Evolutionary conservation across 2,113 vertebrate species (phyloP), one percentile per base, ranked within the genome.

Genomic region (Diphyllodes magnificus): DNA sequence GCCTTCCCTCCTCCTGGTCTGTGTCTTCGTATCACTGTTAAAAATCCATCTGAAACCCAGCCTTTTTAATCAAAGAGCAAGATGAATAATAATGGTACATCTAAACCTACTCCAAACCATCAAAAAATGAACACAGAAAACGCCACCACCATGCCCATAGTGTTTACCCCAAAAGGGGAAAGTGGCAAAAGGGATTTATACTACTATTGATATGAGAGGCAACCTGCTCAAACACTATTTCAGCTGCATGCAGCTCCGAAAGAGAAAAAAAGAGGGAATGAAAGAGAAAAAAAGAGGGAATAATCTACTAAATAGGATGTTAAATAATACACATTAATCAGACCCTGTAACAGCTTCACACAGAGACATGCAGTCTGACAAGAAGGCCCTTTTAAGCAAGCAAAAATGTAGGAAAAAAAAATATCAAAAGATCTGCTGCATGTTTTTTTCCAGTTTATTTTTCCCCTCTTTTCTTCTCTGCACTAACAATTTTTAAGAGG

Each of bases 361-460:
- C 6, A 83, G 70, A 79, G 39, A 82, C 31, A 11, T 7, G 30
- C 2, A 69, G 57, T 49, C 50, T 93, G 68, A 95, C 59, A 88
- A 86, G 59, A 86, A 13, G 33, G 39, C 7, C 45, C 54, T 63
- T 83, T 66, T 31, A 92, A 40, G 42, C n/a, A 86, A 86, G 56
- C 11, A 80, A 92, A 92, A 90, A 13, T 5, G 21, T 31, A 12
- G 37, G 7, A 8, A n/a, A 66, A 53, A 53, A 49, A 69, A 35
- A 50, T 1, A 51, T 33, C 37, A 68, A 83, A 94, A 93, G 14
- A 86, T 44, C 59, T n/a, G 24, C 42, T 72, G 44, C 13, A 9
- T 88, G 50, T 40, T 80, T 95, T 95, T 94, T 92, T 61, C 82
- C 60, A 83, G 56, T 85, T 92, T 91, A 91, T 79, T 95, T 93